phyloP scores from a whole-genome alignment of 2,113 vertebrate species.

The Petaurus breviceps region DNA sequence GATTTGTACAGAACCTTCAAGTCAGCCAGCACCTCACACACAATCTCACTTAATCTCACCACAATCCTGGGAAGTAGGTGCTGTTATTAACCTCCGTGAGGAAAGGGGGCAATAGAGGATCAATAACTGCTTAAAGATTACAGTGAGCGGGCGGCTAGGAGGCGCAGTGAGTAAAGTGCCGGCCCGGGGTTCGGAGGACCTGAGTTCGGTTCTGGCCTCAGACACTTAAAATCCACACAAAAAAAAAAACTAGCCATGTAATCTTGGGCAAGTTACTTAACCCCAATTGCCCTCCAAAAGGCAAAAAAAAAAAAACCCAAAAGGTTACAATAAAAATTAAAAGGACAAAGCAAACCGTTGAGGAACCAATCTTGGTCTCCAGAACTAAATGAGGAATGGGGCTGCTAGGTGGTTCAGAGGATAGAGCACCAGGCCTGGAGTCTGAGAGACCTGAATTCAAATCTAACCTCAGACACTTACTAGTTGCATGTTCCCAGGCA shows the following conservation, averaged over 20 bases:
- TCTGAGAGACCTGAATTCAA: not conserved
- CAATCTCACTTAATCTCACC: not conserved
- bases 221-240: no score
- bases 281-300: no score
- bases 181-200: no score
- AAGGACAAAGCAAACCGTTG: not conserved
- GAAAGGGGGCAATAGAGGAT: not conserved
- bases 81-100: not conserved
- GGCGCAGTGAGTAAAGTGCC: no score
- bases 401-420: not conserved
- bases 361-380: not conserved
- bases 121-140: not conserved
- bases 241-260: no score
- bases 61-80: not conserved
- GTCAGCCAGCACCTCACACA: not conserved
- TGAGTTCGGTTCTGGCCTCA: no score
- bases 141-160: no score
- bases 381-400: not conserved
- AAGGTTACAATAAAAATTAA: not conserved
- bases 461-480: not conserved
- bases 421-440: not conserved
- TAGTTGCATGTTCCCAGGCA: not conserved
- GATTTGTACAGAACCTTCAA: not conserved
- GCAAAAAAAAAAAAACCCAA: no score
- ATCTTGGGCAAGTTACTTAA: no score